Percentiles rank a stretch among this genome's conserved stretches.
These are phyloP conservation scores for Eudasyphora cyanicolor DNA, from an alignment of 2,888 invertebrate genomes.

Conservation along the genomic window DNA sequence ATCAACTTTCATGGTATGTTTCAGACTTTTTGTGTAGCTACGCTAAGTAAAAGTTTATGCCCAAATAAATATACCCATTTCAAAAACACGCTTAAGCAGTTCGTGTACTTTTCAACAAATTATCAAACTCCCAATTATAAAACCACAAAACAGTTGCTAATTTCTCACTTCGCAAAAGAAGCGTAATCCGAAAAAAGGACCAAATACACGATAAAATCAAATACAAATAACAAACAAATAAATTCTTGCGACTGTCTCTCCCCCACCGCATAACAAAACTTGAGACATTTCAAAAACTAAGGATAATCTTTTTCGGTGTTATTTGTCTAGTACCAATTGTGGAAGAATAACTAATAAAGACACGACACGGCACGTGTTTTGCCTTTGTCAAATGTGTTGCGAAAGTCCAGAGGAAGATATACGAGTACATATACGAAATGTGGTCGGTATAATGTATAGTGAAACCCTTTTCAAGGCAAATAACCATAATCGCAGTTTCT, in stretches of 20 bases:
- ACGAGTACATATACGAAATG: too few species aligned
- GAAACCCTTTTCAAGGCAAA: background rate
- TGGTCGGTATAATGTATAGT: background rate
- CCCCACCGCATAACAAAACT: too few species aligned
- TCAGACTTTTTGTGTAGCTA: background rate
- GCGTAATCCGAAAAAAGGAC: background rate
- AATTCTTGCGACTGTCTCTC: background rate
- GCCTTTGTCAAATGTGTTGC: background rate
- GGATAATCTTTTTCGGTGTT: background rate
- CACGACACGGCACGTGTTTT: background rate
- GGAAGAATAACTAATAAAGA: too few species aligned
- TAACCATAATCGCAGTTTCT: background rate
- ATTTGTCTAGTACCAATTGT: background rate
- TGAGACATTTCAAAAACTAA: background rate
- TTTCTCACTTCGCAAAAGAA: background rate
- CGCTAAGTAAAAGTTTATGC: background rate
- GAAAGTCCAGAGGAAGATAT: background rate
- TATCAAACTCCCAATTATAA: background rate
- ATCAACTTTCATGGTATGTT: too few species aligned
- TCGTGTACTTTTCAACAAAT: background rate
- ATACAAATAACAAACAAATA: background rate
- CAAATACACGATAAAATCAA: background rate
- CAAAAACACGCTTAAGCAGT: background rate
- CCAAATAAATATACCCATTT: background rate
- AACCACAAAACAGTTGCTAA: background rate